Evolutionary conservation across 2,888 invertebrate species (phyloP).

Genomic region (Cantharis flavilabris): DNA sequence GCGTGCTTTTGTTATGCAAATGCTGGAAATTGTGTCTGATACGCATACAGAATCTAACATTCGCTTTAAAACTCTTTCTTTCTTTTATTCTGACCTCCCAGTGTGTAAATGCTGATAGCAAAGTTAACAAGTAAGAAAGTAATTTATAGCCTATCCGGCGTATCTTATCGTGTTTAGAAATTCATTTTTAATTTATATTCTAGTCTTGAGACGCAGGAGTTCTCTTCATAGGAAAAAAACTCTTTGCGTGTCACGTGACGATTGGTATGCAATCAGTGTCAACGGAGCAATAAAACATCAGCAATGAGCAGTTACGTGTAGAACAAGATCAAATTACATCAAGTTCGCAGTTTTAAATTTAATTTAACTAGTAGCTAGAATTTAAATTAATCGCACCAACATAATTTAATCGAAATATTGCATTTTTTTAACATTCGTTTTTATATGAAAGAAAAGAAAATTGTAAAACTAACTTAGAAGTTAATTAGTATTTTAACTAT

Average conservation of each 20-base stretch:
- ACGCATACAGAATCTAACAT: neutral
- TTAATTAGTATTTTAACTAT: too few species aligned
- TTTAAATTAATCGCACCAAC: neutral
- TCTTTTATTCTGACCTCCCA: neutral
- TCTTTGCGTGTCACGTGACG: neutral
- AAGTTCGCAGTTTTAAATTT: neutral
- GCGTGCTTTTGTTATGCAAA: too few species aligned
- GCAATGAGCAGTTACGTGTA: neutral
- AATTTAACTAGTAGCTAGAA: neutral
- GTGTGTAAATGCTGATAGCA: neutral
- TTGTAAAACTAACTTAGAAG: too few species aligned
- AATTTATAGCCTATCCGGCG: neutral
- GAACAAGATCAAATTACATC: neutral
- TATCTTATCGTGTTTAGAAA: neutral
- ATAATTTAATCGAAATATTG: neutral
- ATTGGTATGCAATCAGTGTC: neutral
- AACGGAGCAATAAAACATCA: neutral
- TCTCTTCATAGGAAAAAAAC: neutral
- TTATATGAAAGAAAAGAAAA: too few species aligned
- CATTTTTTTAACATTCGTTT: neutral
- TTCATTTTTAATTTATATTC: neutral
- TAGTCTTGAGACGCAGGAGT: neutral
- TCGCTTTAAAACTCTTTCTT: neutral
- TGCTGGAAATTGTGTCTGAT: neutral
- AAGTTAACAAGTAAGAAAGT: neutral